These are phyloP conservation scores for Patella caerulea DNA, from an alignment of 2,888 invertebrate genomes.

Conservation along the genomic window DNA sequence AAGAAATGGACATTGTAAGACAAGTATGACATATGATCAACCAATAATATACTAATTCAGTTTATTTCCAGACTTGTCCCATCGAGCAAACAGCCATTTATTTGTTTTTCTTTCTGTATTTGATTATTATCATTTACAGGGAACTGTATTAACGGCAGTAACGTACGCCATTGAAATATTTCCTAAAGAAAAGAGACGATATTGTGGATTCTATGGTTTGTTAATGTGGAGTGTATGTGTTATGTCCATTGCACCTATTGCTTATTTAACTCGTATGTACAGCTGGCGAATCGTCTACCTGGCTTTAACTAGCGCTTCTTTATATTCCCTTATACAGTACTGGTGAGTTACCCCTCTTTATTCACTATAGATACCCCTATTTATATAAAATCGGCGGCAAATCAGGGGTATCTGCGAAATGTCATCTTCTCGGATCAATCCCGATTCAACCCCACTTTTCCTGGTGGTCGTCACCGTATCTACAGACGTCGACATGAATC, in stretches of 20 bases:
- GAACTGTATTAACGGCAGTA: background rate
- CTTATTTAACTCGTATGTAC: background rate
- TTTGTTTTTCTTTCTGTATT: too few relatives aligned
- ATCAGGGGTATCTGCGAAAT: too few relatives aligned
- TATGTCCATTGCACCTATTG: background rate
- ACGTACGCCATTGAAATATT: background rate
- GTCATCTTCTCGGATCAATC: too few relatives aligned
- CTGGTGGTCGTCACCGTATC: too few relatives aligned
- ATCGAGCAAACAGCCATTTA: too few relatives aligned
- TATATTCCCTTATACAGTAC: constrained; percentile 1
- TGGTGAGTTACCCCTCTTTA: background rate
- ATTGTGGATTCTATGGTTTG: background rate
- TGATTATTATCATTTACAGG: background rate
- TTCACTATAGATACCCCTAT: background rate
- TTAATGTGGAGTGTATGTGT: background rate
- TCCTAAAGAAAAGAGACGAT: background rate
- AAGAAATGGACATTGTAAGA: too few relatives aligned
- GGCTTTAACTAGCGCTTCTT: background rate
- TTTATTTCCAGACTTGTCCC: too few relatives aligned
- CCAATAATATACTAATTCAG: too few relatives aligned
- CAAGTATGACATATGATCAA: too few relatives aligned
- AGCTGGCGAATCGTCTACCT: background rate
- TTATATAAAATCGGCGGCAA: too few relatives aligned
- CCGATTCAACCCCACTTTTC: too few relatives aligned
- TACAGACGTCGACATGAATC: too few relatives aligned